Conservation (phyloP, 2,113 vertebrate species). For the Corythaixoides concolor region DNA sequence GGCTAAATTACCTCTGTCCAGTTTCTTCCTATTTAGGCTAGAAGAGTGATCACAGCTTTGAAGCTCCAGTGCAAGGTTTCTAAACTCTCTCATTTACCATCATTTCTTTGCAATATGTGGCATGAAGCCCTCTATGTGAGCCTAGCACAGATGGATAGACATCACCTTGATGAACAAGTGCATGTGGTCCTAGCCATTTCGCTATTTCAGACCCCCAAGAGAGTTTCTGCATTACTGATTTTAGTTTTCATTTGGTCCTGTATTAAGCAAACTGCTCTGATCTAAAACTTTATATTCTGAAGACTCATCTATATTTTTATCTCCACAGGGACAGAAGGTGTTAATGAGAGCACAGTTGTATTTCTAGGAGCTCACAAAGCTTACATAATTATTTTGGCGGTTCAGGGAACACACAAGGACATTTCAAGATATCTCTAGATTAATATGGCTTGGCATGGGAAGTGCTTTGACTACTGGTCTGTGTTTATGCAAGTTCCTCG, state of each 20-base stretch:
- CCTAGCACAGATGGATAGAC: background rate
- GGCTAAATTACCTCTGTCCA: background rate
- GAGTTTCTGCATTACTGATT: background rate
- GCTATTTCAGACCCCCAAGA: background rate
- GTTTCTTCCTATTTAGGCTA: background rate
- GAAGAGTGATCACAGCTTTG: background rate
- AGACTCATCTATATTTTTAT: background rate
- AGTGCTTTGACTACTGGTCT: conserved; percentile 29
- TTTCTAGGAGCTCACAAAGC: conserved; percentile 21
- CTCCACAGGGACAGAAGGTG: conserved; percentile 1
- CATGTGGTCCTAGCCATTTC: background rate
- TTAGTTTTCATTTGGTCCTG: background rate
- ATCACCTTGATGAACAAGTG: background rate
- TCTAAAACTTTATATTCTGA: background rate
- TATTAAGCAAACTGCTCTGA: background rate
- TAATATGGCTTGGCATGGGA: background rate
- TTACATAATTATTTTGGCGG: background rate
- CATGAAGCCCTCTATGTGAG: background rate
- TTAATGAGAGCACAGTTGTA: conserved; percentile 19
- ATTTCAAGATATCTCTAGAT: background rate
- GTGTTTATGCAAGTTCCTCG: background rate
- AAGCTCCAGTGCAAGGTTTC: background rate
- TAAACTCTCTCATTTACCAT: background rate
- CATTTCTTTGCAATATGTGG: background rate
- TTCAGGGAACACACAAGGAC: conserved; percentile 18